Percentiles rank a stretch among this genome's conserved stretches.
Evolutionary conservation across 2,797 vertebrate species (phyloP).

Genomic region (Enteromius paludinosus): DNA sequence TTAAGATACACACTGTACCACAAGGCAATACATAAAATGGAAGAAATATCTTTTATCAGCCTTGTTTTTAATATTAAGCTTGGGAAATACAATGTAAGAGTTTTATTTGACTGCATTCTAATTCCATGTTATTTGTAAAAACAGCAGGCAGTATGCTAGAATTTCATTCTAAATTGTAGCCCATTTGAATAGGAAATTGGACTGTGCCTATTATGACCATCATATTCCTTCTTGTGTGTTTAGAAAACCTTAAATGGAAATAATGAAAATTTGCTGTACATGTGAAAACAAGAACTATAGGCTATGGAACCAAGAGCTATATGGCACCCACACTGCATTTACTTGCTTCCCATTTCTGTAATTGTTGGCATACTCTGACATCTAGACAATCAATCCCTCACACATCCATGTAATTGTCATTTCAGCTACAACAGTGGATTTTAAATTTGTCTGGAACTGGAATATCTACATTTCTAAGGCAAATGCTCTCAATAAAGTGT

Average conservation of each 20-base stretch:
- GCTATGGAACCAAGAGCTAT: background rate
- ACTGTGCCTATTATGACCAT: background rate
- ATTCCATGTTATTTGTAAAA: background rate
- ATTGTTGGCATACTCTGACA: constrained; percentile 6
- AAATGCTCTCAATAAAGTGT: constrained; percentile 32
- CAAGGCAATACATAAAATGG: background rate
- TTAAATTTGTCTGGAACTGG: constrained; percentile 10
- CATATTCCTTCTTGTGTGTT: constrained; percentile 3
- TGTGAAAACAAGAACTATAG: constrained; percentile 4
- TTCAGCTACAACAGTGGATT: background rate
- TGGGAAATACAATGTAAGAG: background rate
- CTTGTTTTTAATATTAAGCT: background rate
- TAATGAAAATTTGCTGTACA: background rate
- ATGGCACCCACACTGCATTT: background rate
- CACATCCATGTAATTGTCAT: constrained; percentile 1
- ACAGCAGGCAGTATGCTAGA: background rate
- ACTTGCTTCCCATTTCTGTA: constrained; percentile 18
- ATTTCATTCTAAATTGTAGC: background rate
- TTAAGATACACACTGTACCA: background rate
- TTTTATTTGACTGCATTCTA: constrained; percentile 15
- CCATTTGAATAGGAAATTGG: background rate
- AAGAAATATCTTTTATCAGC: background rate
- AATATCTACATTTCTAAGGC: background rate
- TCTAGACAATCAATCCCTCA: constrained; percentile 34
- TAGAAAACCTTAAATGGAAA: constrained; percentile 8